phyloP scores from a whole-genome alignment of 92 coral and sea anemone species.

The Phenganax stokvisi region DNA sequence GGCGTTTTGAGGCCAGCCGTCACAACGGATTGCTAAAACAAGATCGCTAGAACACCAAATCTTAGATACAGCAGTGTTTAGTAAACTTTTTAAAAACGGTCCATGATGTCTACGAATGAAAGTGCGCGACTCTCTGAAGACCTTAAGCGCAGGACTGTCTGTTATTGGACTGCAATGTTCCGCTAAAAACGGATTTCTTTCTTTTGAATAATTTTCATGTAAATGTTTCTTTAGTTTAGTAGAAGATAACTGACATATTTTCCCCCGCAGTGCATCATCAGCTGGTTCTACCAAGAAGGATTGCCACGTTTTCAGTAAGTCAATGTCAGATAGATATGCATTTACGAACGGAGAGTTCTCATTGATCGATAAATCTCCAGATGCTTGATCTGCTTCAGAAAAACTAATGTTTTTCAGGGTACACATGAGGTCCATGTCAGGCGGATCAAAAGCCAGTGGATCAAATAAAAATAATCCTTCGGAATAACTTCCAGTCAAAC shows the following conservation, averaged over 20 bases:
- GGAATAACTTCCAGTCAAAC: neutral
- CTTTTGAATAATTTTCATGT: slow-evolving; percentile 1
- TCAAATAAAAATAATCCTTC: slow-evolving; percentile 9
- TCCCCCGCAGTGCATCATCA: neutral
- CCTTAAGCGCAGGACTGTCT: slow-evolving; percentile 7
- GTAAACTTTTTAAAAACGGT: neutral
- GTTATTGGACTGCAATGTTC: neutral
- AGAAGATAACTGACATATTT: slow-evolving; percentile 8
- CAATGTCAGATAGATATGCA: slow-evolving; percentile 4
- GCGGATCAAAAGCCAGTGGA: slow-evolving; percentile 12
- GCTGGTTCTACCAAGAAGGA: neutral
- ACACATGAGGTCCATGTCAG: slow-evolving; percentile 11
- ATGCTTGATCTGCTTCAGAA: neutral
- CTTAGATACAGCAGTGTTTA: neutral
- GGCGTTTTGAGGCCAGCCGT: slow-evolving; percentile 64
- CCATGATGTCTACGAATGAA: neutral
- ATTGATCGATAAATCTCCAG: slow-evolving; percentile 3
- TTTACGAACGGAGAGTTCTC: slow-evolving; percentile 12
- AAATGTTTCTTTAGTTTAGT: slow-evolving; percentile 3
- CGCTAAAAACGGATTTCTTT: neutral
- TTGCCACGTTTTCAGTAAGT: neutral
- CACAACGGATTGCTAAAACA: slow-evolving; percentile 60
- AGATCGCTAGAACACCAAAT: slow-evolving; percentile 47
- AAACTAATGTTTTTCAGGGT: slow-evolving; percentile 15
- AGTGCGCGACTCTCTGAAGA: neutral